Evolutionary conservation across 1,140 invertebrate genomes (phyloP), one percentile per base, ranked within the genome.

Genomic region (Spodoptera frugiperda): DNA sequence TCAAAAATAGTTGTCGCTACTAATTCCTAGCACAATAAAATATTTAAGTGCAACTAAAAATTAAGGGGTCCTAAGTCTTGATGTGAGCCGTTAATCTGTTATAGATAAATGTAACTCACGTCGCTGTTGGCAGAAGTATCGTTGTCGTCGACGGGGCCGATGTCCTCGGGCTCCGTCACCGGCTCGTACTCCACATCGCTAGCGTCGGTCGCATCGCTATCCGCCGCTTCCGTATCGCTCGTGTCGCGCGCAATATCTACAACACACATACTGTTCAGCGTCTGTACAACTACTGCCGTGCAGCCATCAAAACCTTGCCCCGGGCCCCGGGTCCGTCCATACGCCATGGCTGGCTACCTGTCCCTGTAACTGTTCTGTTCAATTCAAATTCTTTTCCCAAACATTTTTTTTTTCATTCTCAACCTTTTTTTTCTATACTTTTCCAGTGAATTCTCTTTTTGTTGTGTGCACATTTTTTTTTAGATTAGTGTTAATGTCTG

Each of bases 231-330:
- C 82, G 93, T 89, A 83, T 95, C 94, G 81, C 88, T 94, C 55
- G 93, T 92, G 85, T 95, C 94, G 73, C 90, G 89, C 74, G 92
- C 93, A 83, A 91, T 79, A 93, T 95, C 94, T 95, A 91, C 84
- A 94, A 94, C 61, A 77, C 65, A 75, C 46, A 90, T 79, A 89
- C 72, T 39, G 57, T 79, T 76, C 67, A 46, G 67, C 63, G 65
- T 80, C 83, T 79, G 67, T 79, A 81, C 82, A 84, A 76, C 70
- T 82, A 78, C 49, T 48, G 30, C 51, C 68, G 25, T 33, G 49
- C 19, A 71, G 30, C 68, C 67, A 39, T 70, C 10, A 39, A 39
- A n/a, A 12, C 15, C n/a, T 17, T 17, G 15, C n/a, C 0, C 21
- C n/a, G n/a, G n/a, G n/a, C n/a, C n/a, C n/a, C n/a, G n/a, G n/a